A percentile compares a stretch with the other conserved stretches of the same genome.
These are phyloP conservation scores for Menura novaehollandiae DNA, from an alignment of 2,113 vertebrate genomes.

Conservation along the genomic window DNA sequence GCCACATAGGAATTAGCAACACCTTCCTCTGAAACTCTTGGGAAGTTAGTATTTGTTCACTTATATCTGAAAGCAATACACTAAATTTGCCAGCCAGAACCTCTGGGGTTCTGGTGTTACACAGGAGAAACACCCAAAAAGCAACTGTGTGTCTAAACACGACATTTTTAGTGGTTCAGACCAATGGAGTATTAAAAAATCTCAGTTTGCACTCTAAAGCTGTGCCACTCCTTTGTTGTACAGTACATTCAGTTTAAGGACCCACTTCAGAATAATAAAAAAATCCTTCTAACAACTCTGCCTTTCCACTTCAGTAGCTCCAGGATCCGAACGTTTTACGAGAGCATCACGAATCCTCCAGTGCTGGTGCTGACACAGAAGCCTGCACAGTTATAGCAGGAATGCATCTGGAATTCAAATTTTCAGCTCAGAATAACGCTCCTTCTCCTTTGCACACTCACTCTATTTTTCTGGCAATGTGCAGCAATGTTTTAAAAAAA, in stretches of 20 bases:
- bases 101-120: not conserved
- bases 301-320: not conserved
- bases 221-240: not conserved
- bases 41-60: not conserved
- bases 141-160: not conserved
- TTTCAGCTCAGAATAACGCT: not conserved
- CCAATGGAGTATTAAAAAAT: not conserved
- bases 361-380: not conserved
- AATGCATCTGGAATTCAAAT: conserved; percentile 56
- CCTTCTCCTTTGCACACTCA: conserved; percentile 18
- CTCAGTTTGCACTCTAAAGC: not conserved
- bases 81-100: not conserved
- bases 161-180: not conserved
- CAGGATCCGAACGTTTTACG: not conserved
- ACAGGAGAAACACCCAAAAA: not conserved
- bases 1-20: not conserved
- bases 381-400: not conserved
- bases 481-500: not conserved
- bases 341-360: not conserved
- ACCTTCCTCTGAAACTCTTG: not conserved
- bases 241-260: not conserved
- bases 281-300: not conserved
- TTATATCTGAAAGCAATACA: not conserved
- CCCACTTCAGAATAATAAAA: not conserved
- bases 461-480: not conserved